Base-by-base conservation (phyloP, 2,113 vertebrate species). In the Amblyopsis rosae region DNA sequence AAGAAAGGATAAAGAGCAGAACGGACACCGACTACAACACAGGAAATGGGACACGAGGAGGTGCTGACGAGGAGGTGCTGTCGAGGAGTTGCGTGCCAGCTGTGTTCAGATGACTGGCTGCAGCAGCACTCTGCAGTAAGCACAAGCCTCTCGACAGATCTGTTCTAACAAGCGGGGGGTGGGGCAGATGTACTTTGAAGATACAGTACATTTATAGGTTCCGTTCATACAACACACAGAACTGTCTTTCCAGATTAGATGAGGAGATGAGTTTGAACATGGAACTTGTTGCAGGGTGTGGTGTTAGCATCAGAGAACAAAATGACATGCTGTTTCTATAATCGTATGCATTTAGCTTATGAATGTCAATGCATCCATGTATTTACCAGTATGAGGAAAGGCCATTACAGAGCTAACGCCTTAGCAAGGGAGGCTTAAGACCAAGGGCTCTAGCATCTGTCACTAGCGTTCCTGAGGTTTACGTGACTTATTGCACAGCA, bases 101-200 rank as follows among this genome's bases (percentile, higher is more conserved):
- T 74, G 67, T 65, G 59, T 12, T 50, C 46, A 32, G 68, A 70
- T 77, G 77, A 75, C 45, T 2, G 62, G 12, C 9, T 50, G 69
- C 62, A 16, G 69, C 62, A 16, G 59, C 61, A 17, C 73, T 12
- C 62, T 77, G 67, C 45, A 54, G n/a, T 35, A 53, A 55, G 70
- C 70, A 56, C 12, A 26, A 75, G 50, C 58, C 73, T 64, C 68
- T 65, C 80, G 81, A 9, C 63, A 61, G 65, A 76, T 83, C 65
- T 17, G n/a, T 41, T 76, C 65, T 70, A 73, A 77, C 73, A 79
- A 26, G 59, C 57, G 41, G 51, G 11, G 33, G 12, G 48, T 46
- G 62, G 57, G 64, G 32, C 16, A 4, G 17, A 54, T 57, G 1
- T 26, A 26, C 26, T 26, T 26, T 26, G 26, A 26, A 26, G 26